Percentiles rank a stretch among this genome's conserved stretches.
Evolutionary conservation across 2,888 invertebrate genomes (phyloP).

Genomic region (Lacanobia wlatinum): DNA sequence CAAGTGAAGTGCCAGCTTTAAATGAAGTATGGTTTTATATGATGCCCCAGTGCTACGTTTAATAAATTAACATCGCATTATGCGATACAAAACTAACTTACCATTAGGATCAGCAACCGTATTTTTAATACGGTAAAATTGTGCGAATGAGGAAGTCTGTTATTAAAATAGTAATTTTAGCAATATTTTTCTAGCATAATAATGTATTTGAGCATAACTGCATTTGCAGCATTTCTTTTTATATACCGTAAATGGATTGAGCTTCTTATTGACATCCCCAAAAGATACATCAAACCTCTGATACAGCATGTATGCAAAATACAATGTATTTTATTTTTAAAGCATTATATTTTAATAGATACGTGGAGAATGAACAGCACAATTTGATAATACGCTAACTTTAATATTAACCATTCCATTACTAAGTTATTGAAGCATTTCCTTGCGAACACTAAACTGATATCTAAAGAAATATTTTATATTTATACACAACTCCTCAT

Average conservation of each 20-base stretch:
- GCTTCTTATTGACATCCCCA: background rate
- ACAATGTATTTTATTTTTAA: background rate
- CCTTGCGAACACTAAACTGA: conserved; percentile 13
- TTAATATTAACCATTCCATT: conserved; percentile 60
- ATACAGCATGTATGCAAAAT: conserved; percentile 3
- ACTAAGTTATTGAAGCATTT: conserved; percentile 45
- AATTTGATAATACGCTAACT: conserved; percentile 30
- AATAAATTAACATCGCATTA: conserved; percentile 8
- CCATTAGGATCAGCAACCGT: background rate
- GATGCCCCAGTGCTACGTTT: conserved; percentile 19
- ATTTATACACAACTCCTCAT: conserved; percentile 34
- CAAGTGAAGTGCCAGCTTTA: no score
- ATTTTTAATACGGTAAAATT: conserved; percentile 4
- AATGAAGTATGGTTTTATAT: conserved; percentile 1
- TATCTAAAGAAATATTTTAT: conserved; percentile 22
- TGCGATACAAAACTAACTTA: conserved; percentile 7
- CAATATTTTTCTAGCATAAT: background rate
- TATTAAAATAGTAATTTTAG: background rate
- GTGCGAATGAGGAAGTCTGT: background rate
- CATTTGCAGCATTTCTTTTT: background rate
- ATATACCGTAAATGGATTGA: background rate
- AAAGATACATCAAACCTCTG: background rate
- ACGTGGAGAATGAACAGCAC: conserved; percentile 35
- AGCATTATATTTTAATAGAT: background rate
- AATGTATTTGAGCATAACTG: background rate